phyloP scores from a whole-genome alignment of 2,797 vertebrate genomes.

The Sebastes oblongus region DNA sequence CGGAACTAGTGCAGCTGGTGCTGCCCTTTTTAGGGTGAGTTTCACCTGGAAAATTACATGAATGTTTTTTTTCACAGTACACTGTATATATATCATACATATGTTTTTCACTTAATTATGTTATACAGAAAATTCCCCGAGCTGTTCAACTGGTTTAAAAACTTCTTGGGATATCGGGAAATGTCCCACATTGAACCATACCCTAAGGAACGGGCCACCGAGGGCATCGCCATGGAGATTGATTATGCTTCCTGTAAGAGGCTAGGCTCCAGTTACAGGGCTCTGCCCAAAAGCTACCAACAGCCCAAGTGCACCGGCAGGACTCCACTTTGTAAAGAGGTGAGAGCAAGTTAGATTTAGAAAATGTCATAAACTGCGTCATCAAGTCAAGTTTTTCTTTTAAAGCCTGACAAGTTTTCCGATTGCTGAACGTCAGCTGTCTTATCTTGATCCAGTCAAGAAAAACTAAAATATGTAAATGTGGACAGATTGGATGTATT shows the following conservation, averaged over 20 bases:
- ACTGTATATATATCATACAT: not conserved
- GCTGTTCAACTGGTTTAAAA: constrained; percentile 99
- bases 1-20: constrained; percentile 96
- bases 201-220: constrained; percentile 95
- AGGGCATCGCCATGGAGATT: constrained; percentile 99
- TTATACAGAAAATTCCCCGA: constrained; percentile 93
- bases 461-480: not conserved
- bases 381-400: not conserved
- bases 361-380: not conserved
- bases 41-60: fast-evolving
- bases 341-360: constrained; percentile 59
- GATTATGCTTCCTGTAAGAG: constrained; percentile 99
- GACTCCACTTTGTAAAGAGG: constrained; percentile 98
- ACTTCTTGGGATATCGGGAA: constrained; percentile 97
- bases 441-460: not conserved
- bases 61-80: not conserved
- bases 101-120: not conserved
- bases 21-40: constrained; percentile 96
- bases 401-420: not conserved
- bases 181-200: constrained; percentile 93
- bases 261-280: constrained; percentile 97
- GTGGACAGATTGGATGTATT: too few species aligned
- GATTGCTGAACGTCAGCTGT: not conserved
- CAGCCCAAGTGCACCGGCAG: constrained; percentile 97
- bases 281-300: constrained; percentile 97